These are phyloP conservation scores for Syngnathus acus DNA, from an alignment of 2,797 vertebrate genomes.

Conservation along the genomic window DNA sequence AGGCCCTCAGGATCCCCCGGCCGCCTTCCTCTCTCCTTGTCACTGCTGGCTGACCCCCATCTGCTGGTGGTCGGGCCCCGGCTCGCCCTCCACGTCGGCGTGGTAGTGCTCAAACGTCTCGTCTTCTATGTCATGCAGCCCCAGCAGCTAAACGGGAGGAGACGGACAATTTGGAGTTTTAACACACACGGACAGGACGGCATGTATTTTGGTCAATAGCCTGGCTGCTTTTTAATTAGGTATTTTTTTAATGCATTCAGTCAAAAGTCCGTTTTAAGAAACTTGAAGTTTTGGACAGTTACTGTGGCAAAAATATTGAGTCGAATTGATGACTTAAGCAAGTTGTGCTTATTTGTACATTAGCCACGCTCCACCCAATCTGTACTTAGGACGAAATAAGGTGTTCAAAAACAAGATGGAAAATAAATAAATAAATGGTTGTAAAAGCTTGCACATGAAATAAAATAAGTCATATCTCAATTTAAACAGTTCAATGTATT, in stretches of 20 bases:
- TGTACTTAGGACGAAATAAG: too few relatives aligned
- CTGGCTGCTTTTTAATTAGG: not conserved
- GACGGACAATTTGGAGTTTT: not conserved
- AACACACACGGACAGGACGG: not conserved
- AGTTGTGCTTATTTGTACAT: too few relatives aligned
- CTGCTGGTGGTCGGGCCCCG: constrained; percentile 94
- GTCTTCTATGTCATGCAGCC: constrained; percentile 93
- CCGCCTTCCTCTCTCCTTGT: constrained; percentile 33
- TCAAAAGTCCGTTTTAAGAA: not conserved
- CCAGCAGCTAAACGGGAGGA: constrained; percentile 76
- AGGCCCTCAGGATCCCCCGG: constrained; percentile 26
- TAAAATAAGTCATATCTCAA: too few relatives aligned
- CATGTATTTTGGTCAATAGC: not conserved
- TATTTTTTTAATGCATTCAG: not conserved
- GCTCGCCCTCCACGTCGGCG: constrained; percentile 91
- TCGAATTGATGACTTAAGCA: not conserved
- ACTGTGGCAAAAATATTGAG: not conserved
- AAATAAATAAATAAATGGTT: too few relatives aligned
- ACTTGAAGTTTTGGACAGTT: not conserved
- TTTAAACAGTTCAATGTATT: too few relatives aligned
- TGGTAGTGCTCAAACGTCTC: constrained; percentile 95
- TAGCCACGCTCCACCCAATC: too few relatives aligned
- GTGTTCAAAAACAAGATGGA: too few relatives aligned
- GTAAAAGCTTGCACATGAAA: too few relatives aligned
- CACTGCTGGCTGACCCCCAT: constrained; percentile 99